These are phyloP conservation scores for Lasioglossum marginatum DNA, from an alignment of 2,888 invertebrate genomes.

Conservation along the genomic window DNA sequence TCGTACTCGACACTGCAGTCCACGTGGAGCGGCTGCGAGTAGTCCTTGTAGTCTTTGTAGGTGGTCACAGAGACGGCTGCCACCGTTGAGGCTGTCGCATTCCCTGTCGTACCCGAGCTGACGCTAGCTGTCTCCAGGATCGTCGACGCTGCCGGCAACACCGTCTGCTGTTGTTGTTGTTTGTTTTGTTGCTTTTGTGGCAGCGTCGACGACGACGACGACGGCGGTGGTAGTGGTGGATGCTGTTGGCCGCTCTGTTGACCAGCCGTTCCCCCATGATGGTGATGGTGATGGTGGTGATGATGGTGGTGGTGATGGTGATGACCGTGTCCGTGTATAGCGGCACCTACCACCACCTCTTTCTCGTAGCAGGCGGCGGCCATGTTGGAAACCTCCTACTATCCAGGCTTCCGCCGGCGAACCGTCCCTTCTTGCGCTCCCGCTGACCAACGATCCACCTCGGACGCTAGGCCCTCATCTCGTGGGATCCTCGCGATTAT, in stretches of 20 bases:
- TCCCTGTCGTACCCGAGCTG: constrained; percentile 51
- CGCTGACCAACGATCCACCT: constrained; percentile 70
- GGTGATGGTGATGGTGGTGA: constrained; percentile 77
- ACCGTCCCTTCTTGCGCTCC: constrained; percentile 70
- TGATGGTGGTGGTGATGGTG: constrained; percentile 80
- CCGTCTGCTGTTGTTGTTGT: constrained; percentile 59
- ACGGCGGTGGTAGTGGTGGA: background rate
- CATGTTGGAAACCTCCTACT: constrained; percentile 74
- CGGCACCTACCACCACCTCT: constrained; percentile 77
- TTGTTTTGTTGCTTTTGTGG: background rate
- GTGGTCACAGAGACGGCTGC: constrained; percentile 78
- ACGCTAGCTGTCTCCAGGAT: constrained; percentile 47
- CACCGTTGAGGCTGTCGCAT: constrained; percentile 79
- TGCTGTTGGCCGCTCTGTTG: constrained; percentile 29
- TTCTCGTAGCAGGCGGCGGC: constrained; percentile 83
- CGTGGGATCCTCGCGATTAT: constrained; percentile 66
- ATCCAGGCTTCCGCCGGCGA: constrained; percentile 72
- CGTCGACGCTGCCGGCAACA: constrained; percentile 68
- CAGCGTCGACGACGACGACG: background rate
- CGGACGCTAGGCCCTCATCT: constrained; percentile 85
- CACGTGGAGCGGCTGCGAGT: constrained; percentile 94
- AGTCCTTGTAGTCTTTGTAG: constrained; percentile 88
- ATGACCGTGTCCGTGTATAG: constrained; percentile 83
- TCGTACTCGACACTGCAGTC: constrained; percentile 97
- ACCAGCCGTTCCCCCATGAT: constrained; percentile 53